Percentiles rank a stretch among this genome's conserved stretches.
phyloP scores from a whole-genome alignment of 2,888 invertebrate genomes.

The Eupithecia vulgata region DNA sequence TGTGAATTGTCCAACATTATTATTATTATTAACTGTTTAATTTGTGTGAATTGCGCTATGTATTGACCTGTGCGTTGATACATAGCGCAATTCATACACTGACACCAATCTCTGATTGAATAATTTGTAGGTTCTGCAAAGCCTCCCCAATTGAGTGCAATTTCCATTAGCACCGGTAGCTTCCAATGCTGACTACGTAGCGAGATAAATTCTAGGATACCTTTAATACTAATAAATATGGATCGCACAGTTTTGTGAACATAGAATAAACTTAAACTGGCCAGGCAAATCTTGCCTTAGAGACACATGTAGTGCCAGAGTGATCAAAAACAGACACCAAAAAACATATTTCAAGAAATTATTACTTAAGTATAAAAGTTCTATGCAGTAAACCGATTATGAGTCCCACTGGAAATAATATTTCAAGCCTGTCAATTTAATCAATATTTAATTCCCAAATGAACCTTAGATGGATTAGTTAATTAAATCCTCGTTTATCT shows the following conservation, averaged over 20 bases:
- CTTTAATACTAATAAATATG: neutral
- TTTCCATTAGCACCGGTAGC: constrained; percentile 58
- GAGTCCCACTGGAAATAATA: neutral
- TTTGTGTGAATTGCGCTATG: too few relatives aligned
- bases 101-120: constrained; percentile 12
- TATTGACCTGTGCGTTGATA: too few relatives aligned
- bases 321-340: neutral
- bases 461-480: neutral
- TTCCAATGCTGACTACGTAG: constrained; percentile 52
- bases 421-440: neutral
- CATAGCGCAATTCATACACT: neutral
- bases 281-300: neutral
- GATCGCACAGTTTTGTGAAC: neutral
- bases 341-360: neutral
- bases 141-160: constrained; percentile 65
- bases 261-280: neutral
- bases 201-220: constrained; percentile 11
- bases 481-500: neutral
- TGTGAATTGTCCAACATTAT: too few relatives aligned
- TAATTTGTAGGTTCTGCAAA: constrained; percentile 57
- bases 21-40: too few relatives aligned
- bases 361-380: neutral
- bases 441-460: neutral
- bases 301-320: neutral
- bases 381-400: neutral